Evolutionary conservation across 2,797 vertebrate genomes (phyloP).

Genomic region (Myotis planiceps): DNA sequence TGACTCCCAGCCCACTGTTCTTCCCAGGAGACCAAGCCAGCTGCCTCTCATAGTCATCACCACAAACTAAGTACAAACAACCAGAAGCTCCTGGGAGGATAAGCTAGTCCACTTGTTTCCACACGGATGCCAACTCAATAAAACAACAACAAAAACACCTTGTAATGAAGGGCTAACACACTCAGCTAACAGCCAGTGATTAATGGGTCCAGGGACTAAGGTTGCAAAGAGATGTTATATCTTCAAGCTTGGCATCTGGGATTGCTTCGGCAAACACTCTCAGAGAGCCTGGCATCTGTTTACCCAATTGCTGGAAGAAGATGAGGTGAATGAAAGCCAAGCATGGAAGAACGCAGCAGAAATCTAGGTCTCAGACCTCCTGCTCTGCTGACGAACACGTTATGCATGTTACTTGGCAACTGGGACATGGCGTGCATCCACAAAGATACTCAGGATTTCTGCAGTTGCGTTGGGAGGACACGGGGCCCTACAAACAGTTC

Average conservation of each 20-base stretch:
- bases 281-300: neutral
- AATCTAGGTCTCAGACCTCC: neutral
- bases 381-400: neutral
- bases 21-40: neutral
- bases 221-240: neutral
- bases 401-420: neutral
- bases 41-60: neutral
- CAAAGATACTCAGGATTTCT: neutral
- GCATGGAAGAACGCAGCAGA: neutral
- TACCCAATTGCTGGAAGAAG: slow-evolving; percentile 52
- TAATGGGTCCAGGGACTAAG: neutral
- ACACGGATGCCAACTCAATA: neutral
- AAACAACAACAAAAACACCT: neutral
- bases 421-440: neutral
- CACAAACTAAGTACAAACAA: slow-evolving; percentile 26
- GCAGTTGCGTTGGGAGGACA: neutral
- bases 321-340: neutral
- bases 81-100: neutral
- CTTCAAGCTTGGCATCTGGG: slow-evolving; percentile 43
- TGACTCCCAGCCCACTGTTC: neutral
- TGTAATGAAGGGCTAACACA: neutral
- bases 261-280: neutral
- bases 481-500: neutral
- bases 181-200: neutral
- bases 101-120: neutral